Evolutionary conservation across 2,888 invertebrate genomes (phyloP), one percentile per base, ranked within the genome.

Genomic region (Machimus atricapillus): DNA sequence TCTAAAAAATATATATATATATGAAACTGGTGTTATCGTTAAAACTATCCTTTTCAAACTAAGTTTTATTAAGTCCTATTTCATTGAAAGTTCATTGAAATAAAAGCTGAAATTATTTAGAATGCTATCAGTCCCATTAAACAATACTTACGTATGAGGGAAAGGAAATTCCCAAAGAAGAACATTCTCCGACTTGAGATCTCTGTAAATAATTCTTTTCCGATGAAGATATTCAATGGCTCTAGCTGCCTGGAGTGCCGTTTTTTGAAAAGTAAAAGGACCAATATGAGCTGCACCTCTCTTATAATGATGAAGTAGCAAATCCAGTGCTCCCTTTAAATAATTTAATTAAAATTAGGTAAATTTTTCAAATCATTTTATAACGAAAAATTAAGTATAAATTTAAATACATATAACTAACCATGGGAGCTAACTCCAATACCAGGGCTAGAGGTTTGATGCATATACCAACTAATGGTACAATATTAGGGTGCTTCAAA

Each of bases 211-310:
- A 66, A 99, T 98, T 88, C 97, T 95, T 88, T 96, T 95, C 12
- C 97, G 96, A 93, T 99, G 99, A 34, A 99, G 94, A 93, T 99
- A 99, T 92, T 98, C 98, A 31, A 99, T 94, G 2, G 99, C 99
- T 90, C 98, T 96, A 0, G 98, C 97, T 1, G 97, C 96, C 93
- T 99, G 99, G 88, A 98, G 93, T 86, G 97, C 96, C 58, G 98
- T 94, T 66, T 97, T 96, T 90, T 98, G 97, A 46, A 98, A 94
- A 0, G 96, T 96, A 88, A 96, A 95, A 0, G 96, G 94, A 9
- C 96, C 96, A 46, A 99, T 94, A 89, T 96, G 96, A 0, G 96
- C 96, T 0, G 98, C 98, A 87, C 96, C 96, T 85, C 97, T 94
- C 88, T 97, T 94, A 93, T 98, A 98, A 91, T 96, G 95, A n/a